Evolutionary conservation across 2,113 vertebrate species (phyloP).

Genomic region (Lonchura striata): DNA sequence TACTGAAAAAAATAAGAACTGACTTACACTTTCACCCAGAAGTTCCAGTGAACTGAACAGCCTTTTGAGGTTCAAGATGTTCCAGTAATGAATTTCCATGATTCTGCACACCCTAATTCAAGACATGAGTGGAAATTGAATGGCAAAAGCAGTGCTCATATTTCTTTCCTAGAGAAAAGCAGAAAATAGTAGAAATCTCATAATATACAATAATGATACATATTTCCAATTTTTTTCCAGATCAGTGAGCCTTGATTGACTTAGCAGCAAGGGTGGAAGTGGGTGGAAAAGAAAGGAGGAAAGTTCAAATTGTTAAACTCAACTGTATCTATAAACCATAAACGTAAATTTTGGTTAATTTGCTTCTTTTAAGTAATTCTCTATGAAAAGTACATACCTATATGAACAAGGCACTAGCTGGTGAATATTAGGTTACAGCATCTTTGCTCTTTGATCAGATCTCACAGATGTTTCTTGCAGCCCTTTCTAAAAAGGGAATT

Average conservation of each 20-base stretch:
- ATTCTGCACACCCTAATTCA: not conserved
- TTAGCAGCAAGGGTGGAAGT: not conserved
- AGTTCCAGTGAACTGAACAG: not conserved
- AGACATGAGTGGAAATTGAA: not conserved
- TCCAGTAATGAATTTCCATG: not conserved
- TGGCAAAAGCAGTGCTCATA: not conserved
- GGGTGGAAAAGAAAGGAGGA: not conserved
- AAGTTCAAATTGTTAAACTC: not conserved
- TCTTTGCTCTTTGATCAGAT: not conserved
- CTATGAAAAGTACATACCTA: not conserved
- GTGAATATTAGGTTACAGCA: not conserved
- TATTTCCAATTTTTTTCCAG: not conserved
- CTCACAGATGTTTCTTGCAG: not conserved
- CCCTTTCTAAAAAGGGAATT: not conserved
- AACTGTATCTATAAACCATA: not conserved
- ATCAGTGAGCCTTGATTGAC: not conserved
- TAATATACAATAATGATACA: not conserved
- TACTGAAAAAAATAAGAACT: not conserved
- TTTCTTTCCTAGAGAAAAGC: not conserved
- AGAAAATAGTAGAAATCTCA: not conserved
- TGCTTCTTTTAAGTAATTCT: not conserved
- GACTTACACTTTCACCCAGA: not conserved
- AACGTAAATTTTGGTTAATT: not conserved
- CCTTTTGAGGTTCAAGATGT: not conserved
- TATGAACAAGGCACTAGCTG: not conserved